Base-by-base conservation (phyloP, 2,113 vertebrate species). In the Podarcis cretensis region DNA sequence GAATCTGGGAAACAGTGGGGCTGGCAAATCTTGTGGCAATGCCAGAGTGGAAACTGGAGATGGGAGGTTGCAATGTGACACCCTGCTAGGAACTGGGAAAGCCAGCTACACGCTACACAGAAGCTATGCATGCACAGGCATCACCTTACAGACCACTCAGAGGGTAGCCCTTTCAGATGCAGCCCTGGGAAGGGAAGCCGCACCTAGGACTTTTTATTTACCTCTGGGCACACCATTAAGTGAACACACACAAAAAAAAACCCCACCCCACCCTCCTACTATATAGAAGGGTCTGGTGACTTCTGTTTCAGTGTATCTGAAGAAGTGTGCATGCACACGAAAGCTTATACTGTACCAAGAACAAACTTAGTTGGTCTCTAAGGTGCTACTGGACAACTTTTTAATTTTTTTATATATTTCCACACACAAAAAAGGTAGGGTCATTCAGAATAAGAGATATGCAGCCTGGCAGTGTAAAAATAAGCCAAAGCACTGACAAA, bases 21-120 rank as follows among this genome's bases (percentile, higher is more conserved):
- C 85, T 40, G 81, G 84, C 32, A 87, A 94, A 90, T 82, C 75
- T 87, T 90, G 88, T 91, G 93, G 86, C 83, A 35, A 32, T 87
- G 93, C 92, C 88, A 89, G 92, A 90, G 71, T n/a, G 81, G 0
- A 27, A 0, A 0, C n/a, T 27, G 90, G 78, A 90, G 92, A 93
- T 68, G 37, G 48, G 92, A 2, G 43, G 81, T 74, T 90, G 95
- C 91, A 94, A 94, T 48, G 23, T 0, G 82, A 94, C 91, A 93
- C 76, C 57, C 32, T n/a, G 32, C 0, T 88, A 86, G 90, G 75
- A 66, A 90, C 85, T 79, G 89, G 84, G 92, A 65, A 95, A 94
- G 92, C 92, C 91, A 94, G 94, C 89, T 85, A 93, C 87, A 90
- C 35, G 87, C 93, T 92, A 91, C 85, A 91, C 85, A 91, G 93